Evolutionary conservation across 2,113 vertebrate species (phyloP), one percentile per base, ranked within the genome.

Genomic region (Nipponia nippon): DNA sequence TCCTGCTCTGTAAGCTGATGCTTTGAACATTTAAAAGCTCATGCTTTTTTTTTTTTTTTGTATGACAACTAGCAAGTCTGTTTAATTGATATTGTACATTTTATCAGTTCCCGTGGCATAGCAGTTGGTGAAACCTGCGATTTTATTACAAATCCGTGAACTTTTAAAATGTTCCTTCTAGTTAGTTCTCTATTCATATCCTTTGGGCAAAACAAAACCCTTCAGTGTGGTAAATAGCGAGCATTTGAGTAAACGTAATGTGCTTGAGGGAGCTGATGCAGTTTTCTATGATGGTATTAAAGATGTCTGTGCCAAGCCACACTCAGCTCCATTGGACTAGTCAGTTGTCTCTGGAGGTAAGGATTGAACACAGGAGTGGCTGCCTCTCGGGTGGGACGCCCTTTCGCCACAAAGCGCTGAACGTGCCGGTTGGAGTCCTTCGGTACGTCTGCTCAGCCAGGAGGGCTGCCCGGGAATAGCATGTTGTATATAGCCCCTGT

Each of bases 121-220:
- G 67, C 52, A 78, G 55, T 75, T 80, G 73, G 58, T 58, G 75
- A 93, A 86, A 88, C 53, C 23, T 72, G 44, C 9, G n/a, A 65
- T 93, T 96, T 94, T 88, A 87, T 95, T 94, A 80, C 56, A 90
- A 96, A 91, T 83, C n/a, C 46, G 49, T 62, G 30, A 96, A 80
- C 49, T 90, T 96, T 76, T 34, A 77, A 95, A 90, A 66, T 79
- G 11, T 76, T 87, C 56, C 11, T 87, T 88, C 53, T 73, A 53
- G 30, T 47, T 79, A 52, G 30, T 61, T 83, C 49, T 73, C 62
- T 80, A 13, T 78, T 84, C 26, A 69, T 23, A 20, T 93, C 75
- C 79, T 91, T 94, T 92, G 75, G 78, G 53, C 82, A 90, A 88
- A 93, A 72, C 70, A 94, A 90, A 94, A n/a, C 59, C 55, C 72